phyloP scores from a whole-genome alignment of 1,140 invertebrate genomes.

The Diuraphis noxia region DNA sequence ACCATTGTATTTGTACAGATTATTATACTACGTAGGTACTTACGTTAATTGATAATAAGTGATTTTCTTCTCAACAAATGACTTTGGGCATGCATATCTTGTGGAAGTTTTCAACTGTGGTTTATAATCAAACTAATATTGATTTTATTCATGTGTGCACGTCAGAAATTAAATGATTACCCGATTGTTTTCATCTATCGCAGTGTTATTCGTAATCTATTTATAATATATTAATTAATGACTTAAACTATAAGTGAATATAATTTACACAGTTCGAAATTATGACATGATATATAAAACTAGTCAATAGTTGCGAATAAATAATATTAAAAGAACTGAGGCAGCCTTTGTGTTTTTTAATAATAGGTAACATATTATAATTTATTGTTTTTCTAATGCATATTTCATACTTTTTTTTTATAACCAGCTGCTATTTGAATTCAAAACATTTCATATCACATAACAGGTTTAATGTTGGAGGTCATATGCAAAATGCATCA shows the following conservation, averaged over 20 bases:
- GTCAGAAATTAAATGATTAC: not conserved
- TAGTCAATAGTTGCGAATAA: not conserved
- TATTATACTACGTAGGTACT: not conserved
- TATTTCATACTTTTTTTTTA: not conserved
- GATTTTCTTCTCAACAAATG: not conserved
- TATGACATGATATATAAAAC: not conserved
- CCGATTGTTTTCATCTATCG: not conserved
- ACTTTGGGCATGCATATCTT: not conserved
- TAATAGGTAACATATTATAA: not conserved
- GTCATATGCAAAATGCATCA: not conserved
- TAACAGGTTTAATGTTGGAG: not conserved
- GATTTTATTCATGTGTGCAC: not conserved
- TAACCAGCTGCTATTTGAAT: not conserved
- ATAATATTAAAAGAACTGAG: not conserved
- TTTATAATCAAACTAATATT: conserved; percentile 12
- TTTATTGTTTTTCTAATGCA: not conserved
- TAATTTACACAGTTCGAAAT: not conserved
- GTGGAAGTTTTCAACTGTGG: not conserved
- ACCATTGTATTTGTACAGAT: not conserved
- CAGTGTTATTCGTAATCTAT: not conserved
- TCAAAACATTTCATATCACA: not conserved
- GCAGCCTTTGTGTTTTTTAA: not conserved
- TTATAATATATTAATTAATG: not conserved
- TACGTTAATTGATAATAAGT: not conserved
- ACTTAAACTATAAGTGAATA: not conserved